Evolutionary conservation across 2,888 invertebrate genomes (phyloP).

Genomic region (Caenorhabditis sinica): DNA sequence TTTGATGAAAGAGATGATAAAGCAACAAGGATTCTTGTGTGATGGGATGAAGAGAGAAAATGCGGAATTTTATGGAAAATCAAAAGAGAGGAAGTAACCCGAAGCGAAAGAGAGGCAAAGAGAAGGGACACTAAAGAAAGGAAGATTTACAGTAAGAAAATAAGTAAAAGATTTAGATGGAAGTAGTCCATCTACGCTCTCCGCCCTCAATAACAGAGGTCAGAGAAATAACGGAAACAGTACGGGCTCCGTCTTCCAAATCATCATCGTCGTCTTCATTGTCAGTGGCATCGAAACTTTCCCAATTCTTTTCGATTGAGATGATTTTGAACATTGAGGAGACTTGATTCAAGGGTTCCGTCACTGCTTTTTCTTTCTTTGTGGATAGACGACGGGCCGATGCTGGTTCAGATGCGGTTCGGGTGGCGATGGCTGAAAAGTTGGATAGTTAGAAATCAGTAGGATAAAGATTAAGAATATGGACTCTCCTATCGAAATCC

Average conservation of each 20-base stretch:
- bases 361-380: conserved; percentile 72
- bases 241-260: conserved; percentile 43
- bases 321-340: conserved; percentile 79
- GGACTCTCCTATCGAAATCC: not conserved
- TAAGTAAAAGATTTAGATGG: conserved; percentile 27
- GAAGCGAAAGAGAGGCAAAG: conserved; percentile 40
- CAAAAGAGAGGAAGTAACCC: conserved; percentile 15
- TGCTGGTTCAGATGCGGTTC: conserved; percentile 73
- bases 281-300: conserved; percentile 75
- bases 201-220: conserved; percentile 42
- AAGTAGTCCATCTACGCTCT: conserved; percentile 65
- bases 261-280: conserved; percentile 67
- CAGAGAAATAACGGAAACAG: conserved; percentile 50
- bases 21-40: conserved; percentile 15
- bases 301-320: conserved; percentile 78
- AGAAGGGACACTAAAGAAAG: not conserved
- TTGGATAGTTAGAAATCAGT: not conserved
- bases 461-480: not conserved
- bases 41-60: conserved; percentile 11
- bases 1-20: conserved; percentile 5
- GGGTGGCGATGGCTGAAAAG: conserved; percentile 63
- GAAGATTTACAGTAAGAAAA: not conserved
- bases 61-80: conserved; percentile 20
- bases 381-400: conserved; percentile 70
- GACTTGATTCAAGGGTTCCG: conserved; percentile 70